A percentile compares a stretch with the other conserved stretches of the same genome.
These are phyloP conservation scores for Lophotis ruficrista DNA, from an alignment of 2,113 vertebrate species.

Conservation along the genomic window DNA sequence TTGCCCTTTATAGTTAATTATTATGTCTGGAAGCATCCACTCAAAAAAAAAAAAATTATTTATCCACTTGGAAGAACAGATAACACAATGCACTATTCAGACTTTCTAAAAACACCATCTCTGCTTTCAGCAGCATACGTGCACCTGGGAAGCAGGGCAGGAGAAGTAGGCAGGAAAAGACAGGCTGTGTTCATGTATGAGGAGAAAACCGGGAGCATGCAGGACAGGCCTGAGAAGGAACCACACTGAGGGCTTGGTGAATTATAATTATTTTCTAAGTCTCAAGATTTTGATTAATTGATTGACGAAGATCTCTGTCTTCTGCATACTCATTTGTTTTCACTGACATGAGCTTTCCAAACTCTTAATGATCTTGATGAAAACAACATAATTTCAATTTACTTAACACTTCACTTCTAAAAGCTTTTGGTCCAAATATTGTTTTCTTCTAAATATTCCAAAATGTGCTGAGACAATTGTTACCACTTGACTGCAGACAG, in stretches of 20 bases:
- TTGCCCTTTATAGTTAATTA: background rate
- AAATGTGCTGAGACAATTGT: background rate
- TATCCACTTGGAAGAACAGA: background rate
- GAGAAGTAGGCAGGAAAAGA: background rate
- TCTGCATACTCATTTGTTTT: background rate
- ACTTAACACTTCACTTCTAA: background rate
- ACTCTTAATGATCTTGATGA: background rate
- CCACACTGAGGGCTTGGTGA: background rate
- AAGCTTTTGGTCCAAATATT: background rate
- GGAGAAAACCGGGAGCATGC: fast-evolving
- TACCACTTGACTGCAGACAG: background rate
- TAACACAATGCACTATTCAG: background rate
- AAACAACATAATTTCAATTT: background rate
- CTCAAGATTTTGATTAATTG: background rate
- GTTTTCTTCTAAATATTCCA: background rate
- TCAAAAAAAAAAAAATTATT: background rate
- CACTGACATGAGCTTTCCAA: background rate
- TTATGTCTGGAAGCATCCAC: background rate
- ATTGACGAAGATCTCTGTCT: background rate
- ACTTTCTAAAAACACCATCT: background rate
- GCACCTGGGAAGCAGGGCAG: background rate
- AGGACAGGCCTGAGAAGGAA: background rate
- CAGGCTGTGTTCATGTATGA: background rate
- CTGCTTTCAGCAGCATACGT: background rate
- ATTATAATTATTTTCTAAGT: background rate